Conservation (phyloP, 2,888 invertebrate genomes). For the Heliconius erato region DNA sequence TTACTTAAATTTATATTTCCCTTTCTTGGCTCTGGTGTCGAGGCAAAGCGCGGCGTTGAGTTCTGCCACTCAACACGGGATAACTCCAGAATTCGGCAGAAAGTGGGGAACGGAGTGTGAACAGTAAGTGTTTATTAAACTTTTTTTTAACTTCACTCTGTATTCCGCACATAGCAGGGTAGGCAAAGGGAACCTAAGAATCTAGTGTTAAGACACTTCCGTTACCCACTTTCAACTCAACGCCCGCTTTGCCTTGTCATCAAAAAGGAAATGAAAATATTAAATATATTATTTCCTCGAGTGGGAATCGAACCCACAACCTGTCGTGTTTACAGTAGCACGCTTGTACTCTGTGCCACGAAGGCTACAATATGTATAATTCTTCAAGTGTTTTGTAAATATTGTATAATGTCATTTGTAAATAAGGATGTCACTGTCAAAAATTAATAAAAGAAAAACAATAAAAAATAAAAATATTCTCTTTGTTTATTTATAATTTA, state of each 20-base stretch:
- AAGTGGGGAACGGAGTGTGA: no score
- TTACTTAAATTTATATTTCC: no score
- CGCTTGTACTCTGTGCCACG: no score
- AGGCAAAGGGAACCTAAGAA: neutral
- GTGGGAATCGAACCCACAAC: neutral
- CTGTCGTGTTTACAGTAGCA: neutral
- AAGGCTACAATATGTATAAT: neutral
- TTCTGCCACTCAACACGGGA: no score
- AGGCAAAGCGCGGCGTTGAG: no score
- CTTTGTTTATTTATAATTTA: slow-evolving; percentile 83
- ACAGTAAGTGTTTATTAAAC: no score
- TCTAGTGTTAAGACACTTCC: neutral
- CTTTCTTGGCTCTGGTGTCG: no score
- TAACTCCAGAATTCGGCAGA: no score
- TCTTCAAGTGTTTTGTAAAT: slow-evolving; percentile 27
- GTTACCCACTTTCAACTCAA: neutral
- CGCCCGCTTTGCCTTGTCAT: neutral
- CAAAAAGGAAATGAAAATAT: neutral
- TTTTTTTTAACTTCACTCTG: neutral
- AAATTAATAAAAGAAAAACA: slow-evolving; percentile 45
- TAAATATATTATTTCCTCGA: neutral
- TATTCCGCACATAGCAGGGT: neutral
- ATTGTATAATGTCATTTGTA: slow-evolving; percentile 18
- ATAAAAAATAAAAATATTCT: slow-evolving; percentile 75
- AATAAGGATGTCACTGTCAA: neutral